phyloP scores from a whole-genome alignment of 2,113 vertebrate species.

The Cavia aperea region DNA sequence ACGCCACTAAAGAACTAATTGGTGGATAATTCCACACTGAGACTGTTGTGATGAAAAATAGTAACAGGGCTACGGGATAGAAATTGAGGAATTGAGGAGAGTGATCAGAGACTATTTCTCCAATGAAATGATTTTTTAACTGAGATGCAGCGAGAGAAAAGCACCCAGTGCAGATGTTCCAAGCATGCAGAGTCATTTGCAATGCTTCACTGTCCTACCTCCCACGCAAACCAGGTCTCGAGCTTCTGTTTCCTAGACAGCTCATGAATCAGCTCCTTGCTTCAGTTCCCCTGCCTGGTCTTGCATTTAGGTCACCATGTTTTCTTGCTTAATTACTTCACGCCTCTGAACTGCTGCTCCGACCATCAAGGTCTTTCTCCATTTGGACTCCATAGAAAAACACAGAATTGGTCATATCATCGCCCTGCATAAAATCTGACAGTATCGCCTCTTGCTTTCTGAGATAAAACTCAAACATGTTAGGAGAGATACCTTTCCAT shows the following conservation, averaged over 20 bases:
- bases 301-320: background rate
- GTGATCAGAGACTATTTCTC: background rate
- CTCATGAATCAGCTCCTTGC: background rate
- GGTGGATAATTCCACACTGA: background rate
- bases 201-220: background rate
- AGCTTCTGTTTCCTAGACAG: background rate
- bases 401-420: background rate
- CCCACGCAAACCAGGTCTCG: background rate
- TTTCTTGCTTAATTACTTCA: background rate
- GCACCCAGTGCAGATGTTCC: background rate
- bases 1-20: background rate
- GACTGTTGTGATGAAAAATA: background rate
- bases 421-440: background rate
- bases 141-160: background rate
- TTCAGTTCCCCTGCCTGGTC: background rate
- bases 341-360: too few species aligned
- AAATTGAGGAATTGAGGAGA: background rate
- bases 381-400: background rate
- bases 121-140: constrained; percentile 30
- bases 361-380: background rate
- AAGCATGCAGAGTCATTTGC: background rate
- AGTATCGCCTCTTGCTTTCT: background rate
- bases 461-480: background rate
- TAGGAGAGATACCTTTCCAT: background rate
- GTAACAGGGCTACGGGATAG: background rate